Conservation (phyloP, 2,797 vertebrate genomes). For the Glossophaga mutica region DNA sequence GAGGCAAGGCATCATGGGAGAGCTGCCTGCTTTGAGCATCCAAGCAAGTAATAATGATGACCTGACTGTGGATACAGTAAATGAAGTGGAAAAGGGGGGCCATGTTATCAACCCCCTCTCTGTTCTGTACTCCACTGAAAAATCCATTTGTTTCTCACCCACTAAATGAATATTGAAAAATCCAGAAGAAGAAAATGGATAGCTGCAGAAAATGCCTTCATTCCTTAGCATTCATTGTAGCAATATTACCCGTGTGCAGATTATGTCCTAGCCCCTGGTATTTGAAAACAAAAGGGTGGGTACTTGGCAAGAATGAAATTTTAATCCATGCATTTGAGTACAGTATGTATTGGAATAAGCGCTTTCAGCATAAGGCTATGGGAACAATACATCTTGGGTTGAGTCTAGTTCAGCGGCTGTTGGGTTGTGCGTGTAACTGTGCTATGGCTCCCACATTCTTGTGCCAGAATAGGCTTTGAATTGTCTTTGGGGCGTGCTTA, state of each 20-base stretch:
- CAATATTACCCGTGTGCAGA: not conserved
- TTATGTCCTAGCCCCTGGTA: not conserved
- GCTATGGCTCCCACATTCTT: not conserved
- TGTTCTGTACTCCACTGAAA: not conserved
- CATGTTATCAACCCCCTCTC: not conserved
- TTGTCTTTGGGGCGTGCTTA: not conserved
- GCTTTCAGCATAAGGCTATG: not conserved
- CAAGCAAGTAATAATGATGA: not conserved
- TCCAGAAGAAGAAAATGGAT: not conserved
- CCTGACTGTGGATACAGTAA: not conserved
- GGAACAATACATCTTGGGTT: not conserved
- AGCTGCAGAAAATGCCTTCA: not conserved
- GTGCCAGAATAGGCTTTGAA: not conserved
- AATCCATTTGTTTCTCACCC: not conserved
- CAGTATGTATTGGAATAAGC: not conserved
- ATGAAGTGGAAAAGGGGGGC: not conserved
- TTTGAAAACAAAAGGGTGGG: not conserved
- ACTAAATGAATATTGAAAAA: not conserved
- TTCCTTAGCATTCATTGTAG: not conserved
- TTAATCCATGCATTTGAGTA: not conserved
- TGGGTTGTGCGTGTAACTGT: not conserved
- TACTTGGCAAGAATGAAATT: constrained; percentile 11
- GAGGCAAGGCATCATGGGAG: not conserved
- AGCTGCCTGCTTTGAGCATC: not conserved
- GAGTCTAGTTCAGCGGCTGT: not conserved